phyloP scores from a whole-genome alignment of 2,113 vertebrate species.

The Perca schrenkii region DNA sequence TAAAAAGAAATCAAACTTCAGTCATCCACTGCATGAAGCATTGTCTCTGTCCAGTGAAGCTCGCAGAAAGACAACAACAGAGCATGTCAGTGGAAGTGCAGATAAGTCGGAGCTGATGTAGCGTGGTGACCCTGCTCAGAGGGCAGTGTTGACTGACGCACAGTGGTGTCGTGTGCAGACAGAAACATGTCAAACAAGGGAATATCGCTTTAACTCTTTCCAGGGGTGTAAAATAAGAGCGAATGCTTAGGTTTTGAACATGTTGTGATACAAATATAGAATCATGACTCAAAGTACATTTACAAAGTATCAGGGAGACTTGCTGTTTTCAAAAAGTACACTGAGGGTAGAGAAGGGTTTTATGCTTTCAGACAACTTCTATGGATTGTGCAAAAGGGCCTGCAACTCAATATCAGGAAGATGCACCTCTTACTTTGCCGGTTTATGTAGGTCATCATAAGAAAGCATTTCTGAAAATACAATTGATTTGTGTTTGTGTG shows the following conservation, averaged over 20 bases:
- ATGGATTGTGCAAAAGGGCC: background rate
- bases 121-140: slow-evolving; percentile 66
- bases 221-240: background rate
- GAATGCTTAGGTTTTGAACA: background rate
- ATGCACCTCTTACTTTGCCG: background rate
- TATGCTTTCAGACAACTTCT: too few species aligned
- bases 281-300: background rate
- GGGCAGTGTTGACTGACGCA: slow-evolving; percentile 67
- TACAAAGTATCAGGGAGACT: background rate
- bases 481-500: background rate
- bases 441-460: background rate
- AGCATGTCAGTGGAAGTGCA: slow-evolving; percentile 52
- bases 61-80: slow-evolving; percentile 30
- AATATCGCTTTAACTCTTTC: slow-evolving; percentile 46
- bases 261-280: background rate
- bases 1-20: slow-evolving; percentile 4
- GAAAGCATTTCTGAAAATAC: background rate
- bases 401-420: background rate
- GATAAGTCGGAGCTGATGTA: slow-evolving; percentile 69
- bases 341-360: background rate
- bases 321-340: background rate
- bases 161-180: slow-evolving; percentile 55
- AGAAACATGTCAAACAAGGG: slow-evolving; percentile 26
- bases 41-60: slow-evolving; percentile 28
- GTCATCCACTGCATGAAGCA: background rate